Percentiles rank a stretch among this genome's conserved stretches.
Conservation (phyloP, 2,888 invertebrate genomes). For the Cataglyphis albicans region DNA sequence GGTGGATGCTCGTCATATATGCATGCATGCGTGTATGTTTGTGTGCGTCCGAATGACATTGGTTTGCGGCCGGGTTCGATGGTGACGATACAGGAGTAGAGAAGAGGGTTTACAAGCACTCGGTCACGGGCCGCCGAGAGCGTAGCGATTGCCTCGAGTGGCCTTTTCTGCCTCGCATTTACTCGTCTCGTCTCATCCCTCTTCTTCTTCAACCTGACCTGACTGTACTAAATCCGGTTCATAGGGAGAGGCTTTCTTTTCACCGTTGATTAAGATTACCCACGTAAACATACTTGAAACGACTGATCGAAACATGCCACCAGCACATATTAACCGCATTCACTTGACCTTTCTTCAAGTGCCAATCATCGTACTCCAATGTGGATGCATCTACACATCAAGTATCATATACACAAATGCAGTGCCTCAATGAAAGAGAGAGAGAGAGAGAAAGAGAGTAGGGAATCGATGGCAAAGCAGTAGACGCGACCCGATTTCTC, state of each 20-base stretch:
- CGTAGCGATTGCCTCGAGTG: slow-evolving; percentile 35
- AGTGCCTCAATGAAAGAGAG: slow-evolving; percentile 15
- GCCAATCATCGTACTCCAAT: slow-evolving; percentile 58
- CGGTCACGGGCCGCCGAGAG: slow-evolving; percentile 73
- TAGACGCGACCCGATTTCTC: slow-evolving; percentile 60
- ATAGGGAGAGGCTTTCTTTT: slow-evolving; percentile 57
- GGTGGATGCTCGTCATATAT: slow-evolving; percentile 36
- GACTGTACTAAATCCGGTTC: slow-evolving; percentile 32
- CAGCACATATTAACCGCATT: slow-evolving; percentile 71
- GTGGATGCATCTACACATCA: slow-evolving; percentile 16
- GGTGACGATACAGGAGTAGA: slow-evolving; percentile 47
- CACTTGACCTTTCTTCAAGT: slow-evolving; percentile 77
- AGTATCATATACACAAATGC: slow-evolving; percentile 19
- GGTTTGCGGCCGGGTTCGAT: slow-evolving; percentile 42
- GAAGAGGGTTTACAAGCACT: slow-evolving; percentile 73
- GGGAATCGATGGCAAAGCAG: slow-evolving; percentile 58
- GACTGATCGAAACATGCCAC: slow-evolving; percentile 65
- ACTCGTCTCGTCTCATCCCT: neutral
- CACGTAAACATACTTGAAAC: slow-evolving; percentile 81
- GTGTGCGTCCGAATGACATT: slow-evolving; percentile 26
- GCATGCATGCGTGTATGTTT: slow-evolving; percentile 7
- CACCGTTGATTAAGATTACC: slow-evolving; percentile 81
- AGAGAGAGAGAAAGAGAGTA: slow-evolving; percentile 35
- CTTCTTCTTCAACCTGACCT: neutral
- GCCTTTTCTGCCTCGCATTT: slow-evolving; percentile 27